Conservation (phyloP, 2,797 vertebrate species). For the Cheirogaleus major region DNA sequence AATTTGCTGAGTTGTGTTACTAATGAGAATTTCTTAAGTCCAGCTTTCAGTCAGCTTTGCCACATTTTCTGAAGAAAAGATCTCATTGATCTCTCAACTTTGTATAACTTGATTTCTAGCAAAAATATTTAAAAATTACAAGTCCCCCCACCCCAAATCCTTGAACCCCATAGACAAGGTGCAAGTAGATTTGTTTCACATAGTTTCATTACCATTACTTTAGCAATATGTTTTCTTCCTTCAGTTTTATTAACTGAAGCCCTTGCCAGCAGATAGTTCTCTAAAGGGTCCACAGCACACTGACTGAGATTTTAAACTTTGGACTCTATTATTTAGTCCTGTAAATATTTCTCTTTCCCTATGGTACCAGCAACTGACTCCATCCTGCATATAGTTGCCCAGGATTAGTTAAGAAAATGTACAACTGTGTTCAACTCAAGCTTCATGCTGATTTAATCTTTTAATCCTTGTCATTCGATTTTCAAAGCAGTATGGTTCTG, state of each 20-base stretch:
- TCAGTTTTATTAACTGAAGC: background rate
- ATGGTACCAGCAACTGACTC: background rate
- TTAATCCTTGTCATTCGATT: slow-evolving; percentile 37
- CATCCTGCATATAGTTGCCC: background rate
- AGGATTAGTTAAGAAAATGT: slow-evolving; percentile 13
- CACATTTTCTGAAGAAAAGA: slow-evolving; percentile 42
- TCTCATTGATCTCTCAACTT: background rate
- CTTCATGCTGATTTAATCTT: slow-evolving; percentile 41
- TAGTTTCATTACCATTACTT: background rate
- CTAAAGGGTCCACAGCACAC: background rate
- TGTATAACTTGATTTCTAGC: slow-evolving; percentile 45
- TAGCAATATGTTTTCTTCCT: background rate
- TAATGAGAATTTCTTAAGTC: slow-evolving; percentile 53
- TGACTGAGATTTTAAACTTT: background rate
- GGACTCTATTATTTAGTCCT: background rate
- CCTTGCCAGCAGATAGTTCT: slow-evolving; percentile 25
- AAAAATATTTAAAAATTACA: slow-evolving; percentile 15
- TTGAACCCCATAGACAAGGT: background rate
- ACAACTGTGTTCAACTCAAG: background rate
- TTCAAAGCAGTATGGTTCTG: slow-evolving; percentile 44
- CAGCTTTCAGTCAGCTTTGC: background rate
- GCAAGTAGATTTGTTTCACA: background rate
- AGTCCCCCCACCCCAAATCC: background rate
- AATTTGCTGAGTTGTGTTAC: slow-evolving; percentile 49
- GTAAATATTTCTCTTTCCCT: background rate